Percentiles rank a stretch among this genome's conserved stretches.
These are phyloP conservation scores for Alfaro cultratus DNA, from an alignment of 2,797 vertebrate species.

Conservation along the genomic window DNA sequence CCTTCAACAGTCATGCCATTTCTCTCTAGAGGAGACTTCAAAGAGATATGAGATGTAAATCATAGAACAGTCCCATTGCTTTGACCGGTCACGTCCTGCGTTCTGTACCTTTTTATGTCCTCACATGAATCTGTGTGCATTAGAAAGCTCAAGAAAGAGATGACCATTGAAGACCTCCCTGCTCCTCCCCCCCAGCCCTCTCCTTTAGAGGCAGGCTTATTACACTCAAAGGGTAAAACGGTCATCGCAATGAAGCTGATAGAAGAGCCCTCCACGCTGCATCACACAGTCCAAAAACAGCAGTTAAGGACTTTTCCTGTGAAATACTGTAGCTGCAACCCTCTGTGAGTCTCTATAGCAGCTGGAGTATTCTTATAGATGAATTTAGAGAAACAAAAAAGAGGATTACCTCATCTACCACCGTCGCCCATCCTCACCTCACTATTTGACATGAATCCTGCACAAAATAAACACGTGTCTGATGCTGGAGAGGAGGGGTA, in stretches of 20 bases:
- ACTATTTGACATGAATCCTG: slow-evolving; percentile 73
- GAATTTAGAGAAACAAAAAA: slow-evolving; percentile 65
- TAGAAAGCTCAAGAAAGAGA: slow-evolving; percentile 47
- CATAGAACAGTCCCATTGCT: slow-evolving; percentile 59
- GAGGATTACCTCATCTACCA: slow-evolving; percentile 75
- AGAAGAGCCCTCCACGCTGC: slow-evolving; percentile 56
- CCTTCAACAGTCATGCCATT: slow-evolving; percentile 52
- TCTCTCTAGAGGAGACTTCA: slow-evolving; percentile 70
- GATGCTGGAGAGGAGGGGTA: slow-evolving; percentile 15
- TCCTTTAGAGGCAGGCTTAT: slow-evolving; percentile 68
- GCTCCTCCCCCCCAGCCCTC: background rate
- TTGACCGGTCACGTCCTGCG: slow-evolving; percentile 60
- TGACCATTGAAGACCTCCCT: slow-evolving; percentile 48
- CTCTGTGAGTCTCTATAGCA: slow-evolving; percentile 56
- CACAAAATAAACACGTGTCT: slow-evolving; percentile 68
- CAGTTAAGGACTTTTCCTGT: slow-evolving; percentile 50
- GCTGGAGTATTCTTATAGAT: slow-evolving; percentile 64
- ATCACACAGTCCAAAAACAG: slow-evolving; percentile 61
- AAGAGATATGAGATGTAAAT: slow-evolving; percentile 66
- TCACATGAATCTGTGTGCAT: slow-evolving; percentile 40
- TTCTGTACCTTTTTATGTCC: slow-evolving; percentile 44
- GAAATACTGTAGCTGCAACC: slow-evolving; percentile 43
- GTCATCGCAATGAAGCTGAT: slow-evolving; percentile 78
- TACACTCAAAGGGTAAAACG: slow-evolving; percentile 78
- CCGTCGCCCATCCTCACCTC: slow-evolving; percentile 65